phyloP scores from a whole-genome alignment of 2,888 invertebrate genomes.

The Stratiomys singularior region DNA sequence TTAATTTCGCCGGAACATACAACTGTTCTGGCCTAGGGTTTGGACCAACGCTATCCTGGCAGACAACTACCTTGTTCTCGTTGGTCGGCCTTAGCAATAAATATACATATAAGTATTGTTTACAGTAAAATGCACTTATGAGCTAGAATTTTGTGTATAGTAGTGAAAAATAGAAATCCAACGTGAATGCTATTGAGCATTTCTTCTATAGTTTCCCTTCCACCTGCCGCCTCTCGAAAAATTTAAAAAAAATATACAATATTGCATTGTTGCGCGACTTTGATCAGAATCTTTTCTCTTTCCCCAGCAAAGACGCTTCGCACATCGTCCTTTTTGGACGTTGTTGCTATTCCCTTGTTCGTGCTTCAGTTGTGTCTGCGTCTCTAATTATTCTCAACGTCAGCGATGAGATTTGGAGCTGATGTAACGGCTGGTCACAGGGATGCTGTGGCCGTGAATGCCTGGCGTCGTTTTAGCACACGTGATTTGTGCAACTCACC shows the following conservation, averaged over 20 bases:
- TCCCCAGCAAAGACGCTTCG: neutral
- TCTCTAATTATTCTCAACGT: slow-evolving; percentile 48
- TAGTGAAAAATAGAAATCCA: neutral
- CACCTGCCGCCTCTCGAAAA: too few species aligned
- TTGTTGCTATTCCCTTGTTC: too few species aligned
- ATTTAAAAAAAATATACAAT: neutral
- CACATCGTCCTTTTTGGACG: neutral
- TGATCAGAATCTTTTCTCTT: slow-evolving; percentile 12
- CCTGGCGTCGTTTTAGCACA: slow-evolving; percentile 69
- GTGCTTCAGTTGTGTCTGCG: too few species aligned
- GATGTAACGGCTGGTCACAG: slow-evolving; percentile 69
- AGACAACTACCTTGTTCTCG: slow-evolving; percentile 18
- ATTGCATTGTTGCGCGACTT: slow-evolving; percentile 20
- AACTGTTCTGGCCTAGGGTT: neutral
- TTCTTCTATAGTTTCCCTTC: too few species aligned
- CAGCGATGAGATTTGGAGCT: slow-evolving; percentile 44
- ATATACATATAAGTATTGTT: neutral
- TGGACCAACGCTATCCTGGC: neutral
- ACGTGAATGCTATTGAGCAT: too few species aligned
- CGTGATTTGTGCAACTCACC: slow-evolving; percentile 70
- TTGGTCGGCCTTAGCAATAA: slow-evolving; percentile 13
- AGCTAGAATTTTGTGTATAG: slow-evolving; percentile 15
- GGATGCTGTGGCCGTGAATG: slow-evolving; percentile 72
- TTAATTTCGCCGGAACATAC: slow-evolving; percentile 19
- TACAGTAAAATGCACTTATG: slow-evolving; percentile 1